A percentile compares a stretch with the other conserved stretches of the same genome.
Conservation (phyloP, 2,888 invertebrate species). For the Agrochola lychnidis region DNA sequence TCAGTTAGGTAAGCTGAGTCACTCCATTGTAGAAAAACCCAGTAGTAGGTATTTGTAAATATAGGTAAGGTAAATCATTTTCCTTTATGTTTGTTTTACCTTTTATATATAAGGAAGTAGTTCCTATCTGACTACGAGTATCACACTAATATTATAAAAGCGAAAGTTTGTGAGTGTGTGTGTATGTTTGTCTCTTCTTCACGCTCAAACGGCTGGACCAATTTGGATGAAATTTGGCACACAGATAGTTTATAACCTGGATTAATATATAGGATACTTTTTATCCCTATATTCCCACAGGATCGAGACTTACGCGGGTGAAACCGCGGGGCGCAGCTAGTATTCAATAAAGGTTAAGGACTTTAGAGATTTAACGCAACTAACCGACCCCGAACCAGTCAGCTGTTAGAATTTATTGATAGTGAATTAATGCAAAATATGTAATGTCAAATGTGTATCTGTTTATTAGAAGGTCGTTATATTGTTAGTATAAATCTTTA, state of each 20-base stretch:
- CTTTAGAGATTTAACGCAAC: conserved; percentile 39
- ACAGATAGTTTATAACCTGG: too few relatives aligned
- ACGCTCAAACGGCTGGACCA: too few relatives aligned
- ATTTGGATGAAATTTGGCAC: too few relatives aligned
- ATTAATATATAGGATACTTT: too few relatives aligned
- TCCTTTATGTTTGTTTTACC: neutral
- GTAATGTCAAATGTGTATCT: conserved; percentile 21
- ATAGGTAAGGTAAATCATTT: neutral
- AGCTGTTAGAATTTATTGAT: conserved; percentile 35
- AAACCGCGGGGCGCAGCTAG: too few relatives aligned
- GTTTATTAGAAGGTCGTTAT: conserved; percentile 29
- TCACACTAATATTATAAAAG: too few relatives aligned
- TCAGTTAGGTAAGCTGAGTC: conserved; percentile 4
- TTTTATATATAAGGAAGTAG: neutral
- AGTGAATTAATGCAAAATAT: conserved; percentile 21
- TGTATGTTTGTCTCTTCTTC: too few relatives aligned
- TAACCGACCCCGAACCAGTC: conserved; percentile 10
- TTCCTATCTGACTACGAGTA: neutral
- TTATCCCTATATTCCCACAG: too few relatives aligned
- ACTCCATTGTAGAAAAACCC: conserved; percentile 4
- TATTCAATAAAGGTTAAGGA: conserved; percentile 7
- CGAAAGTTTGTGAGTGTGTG: too few relatives aligned
- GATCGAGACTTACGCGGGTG: too few relatives aligned
- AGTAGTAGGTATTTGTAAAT: neutral
- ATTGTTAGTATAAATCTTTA: conserved; percentile 20